Evolutionary conservation across 2,113 vertebrate genomes (phyloP), one percentile per base, ranked within the genome.

Genomic region (Microtus ochrogaster): DNA sequence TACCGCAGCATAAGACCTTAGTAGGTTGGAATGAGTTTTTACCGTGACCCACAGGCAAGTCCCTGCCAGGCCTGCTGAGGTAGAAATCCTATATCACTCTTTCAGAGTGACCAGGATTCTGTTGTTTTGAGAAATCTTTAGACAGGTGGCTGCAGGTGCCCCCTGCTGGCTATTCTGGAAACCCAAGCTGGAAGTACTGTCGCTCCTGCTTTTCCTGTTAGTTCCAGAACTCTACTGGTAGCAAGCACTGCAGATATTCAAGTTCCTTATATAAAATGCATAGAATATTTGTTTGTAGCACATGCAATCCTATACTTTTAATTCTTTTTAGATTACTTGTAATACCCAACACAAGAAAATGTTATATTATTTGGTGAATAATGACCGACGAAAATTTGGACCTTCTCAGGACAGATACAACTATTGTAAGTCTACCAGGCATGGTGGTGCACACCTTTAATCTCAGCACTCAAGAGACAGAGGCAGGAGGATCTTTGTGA

Each of bases 161-260:
- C 89, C 92, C 90, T 96, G 36, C 94, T 85, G 96, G 90, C 72
- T 55, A 16, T n/a, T n/a, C 26, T 90, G 47, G 79, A 94, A 82
- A 92, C 76, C 36, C 86, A 93, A 58, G 33, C 11, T 83, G 26
- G 33, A 92, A 89, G 36, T 68, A 13, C 10, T 44, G 66, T 81
- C n/a, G 10, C 30, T 24, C 28, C 47, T 24, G 55, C 30, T 73
- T 36, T 74, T 72, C 77, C 44, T 16, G 6, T 41, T 86, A 36
- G 24, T 66, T 84, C 36, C 44, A 84, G 70, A 61, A 55, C 22
- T 26, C 63, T 22, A 28, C 7, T 8, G 39, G 70, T 19, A 63
- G 24, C n/a, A 84, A 44, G n/a, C 47, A 58, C 9, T 84, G 28
- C 30, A 73, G 28, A 84, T 22, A 24, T 2, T 94, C 47, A 77